phyloP scores from a whole-genome alignment of 1,140 invertebrate genomes.

The Metopolophium dirhodum region DNA sequence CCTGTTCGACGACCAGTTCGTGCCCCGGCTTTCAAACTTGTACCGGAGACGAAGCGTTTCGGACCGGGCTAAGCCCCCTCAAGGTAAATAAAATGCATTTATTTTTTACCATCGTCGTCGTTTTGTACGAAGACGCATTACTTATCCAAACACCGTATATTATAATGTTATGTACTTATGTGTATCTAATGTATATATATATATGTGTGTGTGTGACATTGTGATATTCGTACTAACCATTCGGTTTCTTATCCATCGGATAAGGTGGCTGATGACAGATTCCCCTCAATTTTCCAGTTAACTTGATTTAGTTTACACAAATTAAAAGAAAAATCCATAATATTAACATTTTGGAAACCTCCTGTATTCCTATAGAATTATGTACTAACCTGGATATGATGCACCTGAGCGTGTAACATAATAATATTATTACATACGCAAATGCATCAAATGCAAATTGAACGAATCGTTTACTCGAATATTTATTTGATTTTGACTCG shows the following conservation, averaged over 20 bases:
- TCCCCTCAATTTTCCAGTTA: not conserved
- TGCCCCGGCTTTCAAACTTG: constrained; percentile 64
- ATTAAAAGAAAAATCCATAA: not conserved
- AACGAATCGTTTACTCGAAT: not conserved
- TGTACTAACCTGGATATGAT: not conserved
- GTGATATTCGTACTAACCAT: not conserved
- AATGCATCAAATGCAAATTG: not conserved
- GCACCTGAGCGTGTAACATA: not conserved
- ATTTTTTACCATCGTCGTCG: not conserved
- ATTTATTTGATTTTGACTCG: constrained; percentile 21
- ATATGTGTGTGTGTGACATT: not conserved
- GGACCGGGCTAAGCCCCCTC: constrained; percentile 60
- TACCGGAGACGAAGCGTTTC: constrained; percentile 62
- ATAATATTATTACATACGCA: not conserved
- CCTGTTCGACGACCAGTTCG: constrained; percentile 66
- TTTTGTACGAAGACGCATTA: not conserved
- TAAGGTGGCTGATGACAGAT: not conserved
- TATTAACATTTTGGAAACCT: not conserved
- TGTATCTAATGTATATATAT: not conserved
- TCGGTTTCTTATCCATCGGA: not conserved
- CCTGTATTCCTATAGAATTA: not conserved
- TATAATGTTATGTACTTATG: not conserved
- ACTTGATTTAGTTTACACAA: not conserved
- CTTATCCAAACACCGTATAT: not conserved
- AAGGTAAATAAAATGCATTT: constrained; percentile 59